Base-by-base conservation (phyloP, 2,797 vertebrate species). In the Melanotaenia parkinsoni region DNA sequence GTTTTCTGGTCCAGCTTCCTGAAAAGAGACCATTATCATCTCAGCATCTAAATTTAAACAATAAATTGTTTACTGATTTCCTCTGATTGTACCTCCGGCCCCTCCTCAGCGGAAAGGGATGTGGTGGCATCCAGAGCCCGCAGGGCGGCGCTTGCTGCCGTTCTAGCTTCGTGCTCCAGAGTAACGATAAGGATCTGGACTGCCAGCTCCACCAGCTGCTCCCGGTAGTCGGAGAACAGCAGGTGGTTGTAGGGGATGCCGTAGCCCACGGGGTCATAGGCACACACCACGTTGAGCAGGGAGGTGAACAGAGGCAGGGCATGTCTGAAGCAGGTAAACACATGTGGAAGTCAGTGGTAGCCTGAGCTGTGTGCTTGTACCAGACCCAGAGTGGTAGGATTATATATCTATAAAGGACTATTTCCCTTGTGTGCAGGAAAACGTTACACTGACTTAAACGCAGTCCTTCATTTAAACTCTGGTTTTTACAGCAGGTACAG, bases 191-290 rank as follows among this genome's bases (percentile, higher is more conserved):
- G 96, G 83, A 98, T 95, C 91, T 99, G 98, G 20, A 96, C 90
- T 0, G 97, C 97, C 89, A 96, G 96, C 92, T 98, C 98, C 88
- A 99, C 98, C 91, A 99, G 93, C 0, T 95, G 95, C 89, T 97
- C 97, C 0, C 97, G 96, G 79, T 94, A 94, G 93, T 99, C 98
- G 0, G 96, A 97, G 93, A 98, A 98, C 53, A 99, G 94, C 90
- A 99, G 92, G 91, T 99, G 97, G 86, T 99, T 98, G 94, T 99
- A 99, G 0, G 98, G 98, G 81, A 99, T 93, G 62, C 98, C 98
- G 1, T 96, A 97, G 32, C 98, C 98, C 87, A 98, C 96, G 0
- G 98, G 97, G 90, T 99, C 96, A 1, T 99, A 99, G 71, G 97
- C 97, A 70, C 97, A 99, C 72, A 98, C 96, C 0, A 98, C 91